These are phyloP conservation scores for Molossus molossus DNA, from an alignment of 2,797 vertebrate species.

Conservation along the genomic window DNA sequence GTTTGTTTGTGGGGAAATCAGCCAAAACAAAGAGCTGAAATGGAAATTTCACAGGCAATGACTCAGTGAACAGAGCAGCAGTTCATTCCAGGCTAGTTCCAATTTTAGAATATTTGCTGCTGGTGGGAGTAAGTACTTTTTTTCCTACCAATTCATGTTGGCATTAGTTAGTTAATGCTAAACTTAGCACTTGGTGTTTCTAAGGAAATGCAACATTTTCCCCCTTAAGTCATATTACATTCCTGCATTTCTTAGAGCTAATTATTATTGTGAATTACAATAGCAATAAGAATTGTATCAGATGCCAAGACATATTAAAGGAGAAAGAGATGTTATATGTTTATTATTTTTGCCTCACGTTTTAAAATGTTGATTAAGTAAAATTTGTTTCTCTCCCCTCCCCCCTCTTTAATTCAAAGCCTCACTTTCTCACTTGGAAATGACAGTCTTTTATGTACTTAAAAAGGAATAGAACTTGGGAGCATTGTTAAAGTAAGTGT, in stretches of 20 bases:
- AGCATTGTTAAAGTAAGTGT: constrained; percentile 48
- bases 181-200: constrained; percentile 65
- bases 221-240: constrained; percentile 50
- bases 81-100: constrained; percentile 67
- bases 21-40: constrained; percentile 65
- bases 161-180: constrained; percentile 54
- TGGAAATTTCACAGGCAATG: constrained; percentile 71
- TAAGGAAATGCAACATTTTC: constrained; percentile 51
- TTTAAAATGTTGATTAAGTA: constrained; percentile 55
- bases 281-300: constrained; percentile 35
- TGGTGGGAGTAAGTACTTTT: background rate
- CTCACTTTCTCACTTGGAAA: constrained; percentile 28
- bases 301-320: background rate
- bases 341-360: constrained; percentile 61
- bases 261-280: constrained; percentile 65
- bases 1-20: constrained; percentile 62
- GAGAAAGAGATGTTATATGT: background rate
- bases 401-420: constrained; percentile 16
- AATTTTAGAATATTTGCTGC: constrained; percentile 69
- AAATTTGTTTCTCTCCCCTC: background rate
- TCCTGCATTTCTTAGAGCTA: background rate
- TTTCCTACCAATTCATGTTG: constrained; percentile 17
- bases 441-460: constrained; percentile 42
- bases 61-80: constrained; percentile 69
- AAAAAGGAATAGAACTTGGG: constrained; percentile 19